phyloP scores from a whole-genome alignment of 2,113 vertebrate genomes.

The Protobothrops flavoviridis region DNA sequence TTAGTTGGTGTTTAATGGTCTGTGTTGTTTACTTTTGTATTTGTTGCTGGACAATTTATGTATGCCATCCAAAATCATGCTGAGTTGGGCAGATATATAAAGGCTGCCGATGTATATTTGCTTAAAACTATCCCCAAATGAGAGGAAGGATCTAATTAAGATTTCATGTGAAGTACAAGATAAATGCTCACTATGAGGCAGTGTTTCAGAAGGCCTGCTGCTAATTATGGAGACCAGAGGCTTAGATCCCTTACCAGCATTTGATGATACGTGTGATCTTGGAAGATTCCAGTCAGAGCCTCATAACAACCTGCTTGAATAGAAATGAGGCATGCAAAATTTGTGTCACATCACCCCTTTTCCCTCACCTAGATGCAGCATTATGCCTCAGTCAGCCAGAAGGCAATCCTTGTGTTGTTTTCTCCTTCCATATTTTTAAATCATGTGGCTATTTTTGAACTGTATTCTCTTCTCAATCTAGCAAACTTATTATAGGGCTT shows the following conservation, averaged over 20 bases:
- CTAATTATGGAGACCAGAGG: not conserved
- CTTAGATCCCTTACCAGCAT: not conserved
- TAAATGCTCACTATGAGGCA: not conserved
- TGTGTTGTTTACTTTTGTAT: not conserved
- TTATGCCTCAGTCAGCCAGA: not conserved
- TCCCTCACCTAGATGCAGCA: not conserved
- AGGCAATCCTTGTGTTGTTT: not conserved
- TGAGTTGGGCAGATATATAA: not conserved
- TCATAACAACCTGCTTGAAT: not conserved
- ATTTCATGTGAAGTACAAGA: not conserved
- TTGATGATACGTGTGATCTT: not conserved
- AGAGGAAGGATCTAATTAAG: not conserved
- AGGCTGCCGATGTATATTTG: not conserved
- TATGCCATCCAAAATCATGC: not conserved
- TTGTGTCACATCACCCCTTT: not conserved
- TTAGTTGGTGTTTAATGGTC: not conserved
- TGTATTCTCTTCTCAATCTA: not conserved
- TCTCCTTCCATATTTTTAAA: not conserved
- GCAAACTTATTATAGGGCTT: constrained; percentile 1
- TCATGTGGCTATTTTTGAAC: not conserved
- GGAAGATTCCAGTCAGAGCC: not conserved
- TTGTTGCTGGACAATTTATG: not conserved
- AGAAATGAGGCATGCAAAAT: not conserved
- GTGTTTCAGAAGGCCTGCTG: not conserved
- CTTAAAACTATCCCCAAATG: not conserved